A percentile compares a stretch with the other conserved stretches of the same genome.
Conservation (phyloP, 37 sponge, comb jelly and placozoan species). For the Spongia lamella region DNA sequence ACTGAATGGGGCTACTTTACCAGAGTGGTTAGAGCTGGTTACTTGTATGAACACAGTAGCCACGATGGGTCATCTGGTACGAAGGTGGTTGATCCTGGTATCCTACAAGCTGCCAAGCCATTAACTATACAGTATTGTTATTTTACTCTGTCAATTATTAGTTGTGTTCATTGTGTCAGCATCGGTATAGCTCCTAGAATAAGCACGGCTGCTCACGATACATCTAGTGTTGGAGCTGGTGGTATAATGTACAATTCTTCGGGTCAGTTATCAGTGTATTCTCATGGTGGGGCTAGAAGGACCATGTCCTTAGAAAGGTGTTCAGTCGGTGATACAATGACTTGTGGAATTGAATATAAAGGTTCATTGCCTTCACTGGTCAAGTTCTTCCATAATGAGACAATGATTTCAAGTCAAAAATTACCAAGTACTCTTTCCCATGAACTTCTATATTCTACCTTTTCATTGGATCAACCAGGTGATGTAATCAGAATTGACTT, state of each 20-base stretch:
- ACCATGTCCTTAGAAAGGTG: conserved; percentile 8
- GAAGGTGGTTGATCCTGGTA: conserved; percentile 7
- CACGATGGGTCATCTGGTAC: conserved; percentile 23
- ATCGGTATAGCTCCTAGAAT: conserved; percentile 36
- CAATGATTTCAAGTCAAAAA: neutral
- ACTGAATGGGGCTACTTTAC: conserved; percentile 41
- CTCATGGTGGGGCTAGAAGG: conserved; percentile 8
- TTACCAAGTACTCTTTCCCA: neutral
- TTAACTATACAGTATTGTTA: conserved; percentile 30
- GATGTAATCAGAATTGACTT: conserved; percentile 36
- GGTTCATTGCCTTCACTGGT: neutral
- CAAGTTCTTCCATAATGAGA: conserved; percentile 42
- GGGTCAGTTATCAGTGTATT: conserved; percentile 37
- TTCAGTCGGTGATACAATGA: conserved; percentile 50
- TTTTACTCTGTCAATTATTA: conserved; percentile 58
- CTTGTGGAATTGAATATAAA: conserved; percentile 20
- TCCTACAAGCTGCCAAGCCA: conserved; percentile 32
- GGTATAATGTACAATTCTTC: conserved; percentile 35
- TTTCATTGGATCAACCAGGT: conserved; percentile 29
- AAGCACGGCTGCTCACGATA: conserved; percentile 3
- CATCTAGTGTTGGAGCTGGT: conserved; percentile 1
- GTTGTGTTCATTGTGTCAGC: conserved; percentile 4
- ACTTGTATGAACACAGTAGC: conserved; percentile 27
- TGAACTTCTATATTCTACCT: conserved; percentile 30
- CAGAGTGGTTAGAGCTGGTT: conserved; percentile 45